Evolutionary conservation across 2,888 invertebrate species (phyloP).

Genomic region (Leucophenga maculata): DNA sequence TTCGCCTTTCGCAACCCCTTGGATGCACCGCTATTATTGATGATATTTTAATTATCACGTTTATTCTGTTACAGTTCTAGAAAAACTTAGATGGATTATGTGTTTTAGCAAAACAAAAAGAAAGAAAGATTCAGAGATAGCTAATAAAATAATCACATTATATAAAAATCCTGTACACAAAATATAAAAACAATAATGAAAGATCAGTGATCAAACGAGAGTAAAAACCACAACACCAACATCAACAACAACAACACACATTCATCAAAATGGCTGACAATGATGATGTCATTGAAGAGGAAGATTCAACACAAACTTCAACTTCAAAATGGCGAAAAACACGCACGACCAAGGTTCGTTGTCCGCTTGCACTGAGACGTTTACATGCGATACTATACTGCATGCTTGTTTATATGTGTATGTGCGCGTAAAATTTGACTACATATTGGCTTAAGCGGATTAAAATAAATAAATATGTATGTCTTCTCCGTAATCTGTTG

Average conservation of each 20-base stretch:
- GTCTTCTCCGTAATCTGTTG: too few relatives aligned
- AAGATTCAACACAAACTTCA: conserved; percentile 55
- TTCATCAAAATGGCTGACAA: conserved; percentile 56
- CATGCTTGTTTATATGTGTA: too few relatives aligned
- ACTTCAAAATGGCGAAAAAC: conserved; percentile 66
- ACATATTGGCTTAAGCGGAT: too few relatives aligned
- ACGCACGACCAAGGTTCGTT: conserved; percentile 57
- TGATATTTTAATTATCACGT: too few relatives aligned
- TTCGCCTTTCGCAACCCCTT: too few relatives aligned
- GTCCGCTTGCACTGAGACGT: background rate
- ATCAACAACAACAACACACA: background rate
- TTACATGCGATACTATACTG: too few relatives aligned
- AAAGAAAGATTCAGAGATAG: background rate
- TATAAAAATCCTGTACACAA: background rate
- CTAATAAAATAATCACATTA: background rate
- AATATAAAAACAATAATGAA: background rate
- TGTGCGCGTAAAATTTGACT: too few relatives aligned
- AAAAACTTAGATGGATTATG: background rate
- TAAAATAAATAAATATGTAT: too few relatives aligned
- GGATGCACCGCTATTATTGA: too few relatives aligned
- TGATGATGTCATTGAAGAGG: conserved; percentile 50
- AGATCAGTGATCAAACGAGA: background rate
- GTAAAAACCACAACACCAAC: conserved; percentile 14
- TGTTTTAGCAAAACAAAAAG: background rate
- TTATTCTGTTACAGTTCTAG: background rate